Evolutionary conservation across 2,113 vertebrate genomes (phyloP).

Genomic region (Bucco capensis): DNA sequence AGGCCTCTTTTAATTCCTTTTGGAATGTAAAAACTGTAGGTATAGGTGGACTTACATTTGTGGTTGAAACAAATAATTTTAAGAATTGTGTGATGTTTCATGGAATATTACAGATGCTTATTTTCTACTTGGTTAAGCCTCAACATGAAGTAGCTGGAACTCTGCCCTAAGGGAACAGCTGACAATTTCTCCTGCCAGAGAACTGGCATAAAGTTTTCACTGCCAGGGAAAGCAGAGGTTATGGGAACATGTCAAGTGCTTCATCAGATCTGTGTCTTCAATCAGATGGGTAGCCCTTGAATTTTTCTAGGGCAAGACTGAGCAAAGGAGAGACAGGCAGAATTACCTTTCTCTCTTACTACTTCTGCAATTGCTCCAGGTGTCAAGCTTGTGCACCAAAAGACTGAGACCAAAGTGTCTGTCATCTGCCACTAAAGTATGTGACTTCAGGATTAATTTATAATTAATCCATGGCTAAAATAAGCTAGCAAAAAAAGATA

Average conservation of each 20-base stretch:
- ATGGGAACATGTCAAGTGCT: background rate
- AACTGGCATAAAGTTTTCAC: background rate
- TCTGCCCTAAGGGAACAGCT: conserved; percentile 15
- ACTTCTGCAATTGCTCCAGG: background rate
- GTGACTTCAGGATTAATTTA: background rate
- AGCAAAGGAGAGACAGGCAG: background rate
- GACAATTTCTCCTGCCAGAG: conserved; percentile 1
- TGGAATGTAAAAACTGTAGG: background rate
- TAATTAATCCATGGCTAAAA: background rate
- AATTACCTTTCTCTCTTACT: background rate
- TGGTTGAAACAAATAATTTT: background rate
- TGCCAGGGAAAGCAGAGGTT: background rate
- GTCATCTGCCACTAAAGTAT: background rate
- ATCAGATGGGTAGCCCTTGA: background rate
- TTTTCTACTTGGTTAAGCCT: conserved; percentile 19
- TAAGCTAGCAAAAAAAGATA: background rate
- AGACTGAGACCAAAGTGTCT: background rate
- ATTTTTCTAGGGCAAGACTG: background rate
- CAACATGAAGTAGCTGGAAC: conserved; percentile 23
- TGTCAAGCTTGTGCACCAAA: background rate
- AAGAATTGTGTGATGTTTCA: background rate
- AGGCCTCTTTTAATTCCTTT: background rate
- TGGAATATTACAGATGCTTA: conserved; percentile 14
- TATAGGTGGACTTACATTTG: background rate
- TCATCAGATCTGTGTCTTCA: background rate